Evolutionary conservation across 1,140 invertebrate species (phyloP).

Genomic region (Atta cephalotes): DNA sequence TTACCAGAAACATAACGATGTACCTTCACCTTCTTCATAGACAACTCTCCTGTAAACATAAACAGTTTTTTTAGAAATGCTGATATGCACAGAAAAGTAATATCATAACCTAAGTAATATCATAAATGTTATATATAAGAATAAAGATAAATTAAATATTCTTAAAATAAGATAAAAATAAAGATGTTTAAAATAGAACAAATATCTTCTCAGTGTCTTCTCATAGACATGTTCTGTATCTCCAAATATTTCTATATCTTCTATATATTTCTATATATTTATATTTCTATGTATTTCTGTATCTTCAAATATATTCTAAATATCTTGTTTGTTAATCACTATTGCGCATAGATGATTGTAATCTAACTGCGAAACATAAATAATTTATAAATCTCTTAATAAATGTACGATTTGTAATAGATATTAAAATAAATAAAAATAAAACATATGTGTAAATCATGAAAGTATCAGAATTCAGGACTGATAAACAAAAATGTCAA

Average conservation of each 20-base stretch:
- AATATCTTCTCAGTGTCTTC: constrained; percentile 7
- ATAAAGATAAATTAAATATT: not conserved
- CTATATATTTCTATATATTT: no score
- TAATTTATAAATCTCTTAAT: no score
- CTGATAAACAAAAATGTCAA: no score
- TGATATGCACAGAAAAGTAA: not conserved
- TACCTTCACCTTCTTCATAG: constrained; percentile 99
- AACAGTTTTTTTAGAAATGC: not conserved
- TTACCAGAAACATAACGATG: constrained; percentile 97
- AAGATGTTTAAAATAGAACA: not conserved
- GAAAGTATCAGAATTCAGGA: no score
- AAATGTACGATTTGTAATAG: no score
- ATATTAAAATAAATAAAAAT: no score
- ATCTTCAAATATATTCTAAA: not conserved
- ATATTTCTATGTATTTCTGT: no score
- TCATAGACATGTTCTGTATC: not conserved
- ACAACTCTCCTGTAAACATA: constrained; percentile 91
- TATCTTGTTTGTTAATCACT: not conserved
- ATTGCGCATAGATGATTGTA: no score
- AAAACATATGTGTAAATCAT: no score
- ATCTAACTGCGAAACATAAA: no score
- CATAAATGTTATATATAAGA: not conserved
- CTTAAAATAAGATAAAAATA: not conserved
- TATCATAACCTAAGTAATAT: not conserved
- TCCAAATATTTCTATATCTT: not conserved